Evolutionary conservation across 1,140 invertebrate species (phyloP), one percentile per base, ranked within the genome.

Genomic region (Mizuhopecten yessoensis): DNA sequence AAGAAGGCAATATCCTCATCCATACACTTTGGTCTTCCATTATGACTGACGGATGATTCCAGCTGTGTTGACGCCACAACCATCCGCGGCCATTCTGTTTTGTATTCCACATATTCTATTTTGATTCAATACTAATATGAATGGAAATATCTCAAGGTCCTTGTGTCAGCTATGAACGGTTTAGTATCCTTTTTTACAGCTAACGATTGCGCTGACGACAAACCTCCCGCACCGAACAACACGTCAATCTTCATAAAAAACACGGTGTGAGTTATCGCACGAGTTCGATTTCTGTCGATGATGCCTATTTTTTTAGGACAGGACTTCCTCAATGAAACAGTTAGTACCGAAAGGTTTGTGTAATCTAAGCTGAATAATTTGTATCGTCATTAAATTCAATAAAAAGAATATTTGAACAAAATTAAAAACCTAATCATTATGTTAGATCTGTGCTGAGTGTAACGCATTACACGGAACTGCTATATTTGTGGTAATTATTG

Each of bases 171-270:
- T 75, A 75, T 75, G n/a, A 75, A 75, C 57, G 57, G 29, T 75
- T 75, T 29, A 75, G 23, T 75, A 75, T 75, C 57, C 5, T 75
- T n/a, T n/a, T 75, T 75, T 75, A 75, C 57, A 75, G 57, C n/a
- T 75, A 75, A 75, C n/a, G 57, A 75, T 9, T 75, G n/a, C 5
- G 57, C 57, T 75, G 57, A 75, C 57, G 23, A n/a, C 57, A 75
- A n/a, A 29, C 57, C 57, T 75, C 57, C 57, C 57, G 57, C 57
- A 75, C n/a, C 57, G 57, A 75, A 75, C 23, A 75, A 23, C 5
- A 29, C 57, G 57, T n/a, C n/a, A 29, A 75, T 13, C 23, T 11
- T 57, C 29, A 75, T n/a, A 75, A 23, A n/a, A 29, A 75, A 75
- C 23, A 29, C 11, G 17, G 23, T n/a, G n/a, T 29, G 57, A 75